A percentile compares a stretch with the other conserved stretches of the same genome.
These are phyloP conservation scores for Cebus imitator DNA, from an alignment of 2,113 vertebrate genomes.

Conservation along the genomic window DNA sequence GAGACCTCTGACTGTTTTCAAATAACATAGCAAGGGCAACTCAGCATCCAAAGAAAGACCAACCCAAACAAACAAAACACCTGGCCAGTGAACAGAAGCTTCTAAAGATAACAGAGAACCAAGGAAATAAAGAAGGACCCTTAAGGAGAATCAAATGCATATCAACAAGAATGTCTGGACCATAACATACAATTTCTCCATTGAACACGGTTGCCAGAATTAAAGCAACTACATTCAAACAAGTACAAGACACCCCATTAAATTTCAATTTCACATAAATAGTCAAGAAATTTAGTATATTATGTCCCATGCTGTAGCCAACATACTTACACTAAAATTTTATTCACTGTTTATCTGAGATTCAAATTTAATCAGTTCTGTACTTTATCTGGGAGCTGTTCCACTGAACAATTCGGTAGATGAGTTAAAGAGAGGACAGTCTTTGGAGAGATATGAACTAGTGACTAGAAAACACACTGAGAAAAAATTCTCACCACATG, in stretches of 20 bases:
- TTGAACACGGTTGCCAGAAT: not conserved
- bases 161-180: not conserved
- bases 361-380: not conserved
- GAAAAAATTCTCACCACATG: not conserved
- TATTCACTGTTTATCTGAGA: not conserved
- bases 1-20: not conserved
- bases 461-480: not conserved
- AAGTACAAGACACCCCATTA: not conserved
- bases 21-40: not conserved
- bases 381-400: not conserved
- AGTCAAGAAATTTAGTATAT: not conserved
- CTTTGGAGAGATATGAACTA: not conserved
- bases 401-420: not conserved
- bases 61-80: not conserved
- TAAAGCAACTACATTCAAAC: not conserved
- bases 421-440: not conserved
- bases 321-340: not conserved
- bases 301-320: not conserved
- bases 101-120: not conserved
- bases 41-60: not conserved
- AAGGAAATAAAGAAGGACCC: not conserved
- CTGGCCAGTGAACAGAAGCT: not conserved
- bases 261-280: not conserved
- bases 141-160: not conserved
- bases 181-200: not conserved